Conservation (phyloP, 2,797 vertebrate genomes). For the Allobates femoralis region DNA sequence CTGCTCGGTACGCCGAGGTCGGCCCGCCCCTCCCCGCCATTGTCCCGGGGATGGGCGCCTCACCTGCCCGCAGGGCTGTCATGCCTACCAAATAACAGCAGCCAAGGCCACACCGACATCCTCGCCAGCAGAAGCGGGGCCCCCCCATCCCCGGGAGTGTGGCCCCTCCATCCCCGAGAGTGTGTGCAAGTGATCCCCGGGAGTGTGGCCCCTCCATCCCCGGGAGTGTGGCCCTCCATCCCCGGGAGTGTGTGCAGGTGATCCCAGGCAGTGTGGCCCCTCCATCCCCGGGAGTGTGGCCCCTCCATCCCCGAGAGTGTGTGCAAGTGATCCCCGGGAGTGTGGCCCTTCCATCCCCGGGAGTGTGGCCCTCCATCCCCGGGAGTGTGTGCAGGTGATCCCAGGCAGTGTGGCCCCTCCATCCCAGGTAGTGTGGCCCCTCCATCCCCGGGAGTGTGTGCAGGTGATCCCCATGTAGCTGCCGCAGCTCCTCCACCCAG, state of each 20-base stretch:
- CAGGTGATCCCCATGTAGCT: conserved; percentile 45
- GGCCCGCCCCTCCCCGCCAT: conserved; percentile 31
- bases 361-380: conserved; percentile 11
- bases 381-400: conserved; percentile 13
- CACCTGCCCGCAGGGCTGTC: conserved; percentile 23
- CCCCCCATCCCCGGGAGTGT: too few relatives aligned
- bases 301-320: conserved; percentile 21
- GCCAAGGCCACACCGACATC: not conserved
- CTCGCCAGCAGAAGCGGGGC: not conserved
- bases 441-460: conserved; percentile 23
- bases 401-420: too few relatives aligned
- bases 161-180: not conserved
- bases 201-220: too few relatives aligned
- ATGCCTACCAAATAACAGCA: conserved; percentile 36
- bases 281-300: conserved; percentile 11
- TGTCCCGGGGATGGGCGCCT: conserved; percentile 58
- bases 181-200: conserved; percentile 28
- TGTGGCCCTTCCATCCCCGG: conserved; percentile 4
- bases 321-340: conserved; percentile 28
- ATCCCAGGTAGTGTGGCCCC: too few relatives aligned
- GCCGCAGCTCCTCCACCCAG: conserved; percentile 18
- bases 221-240: conserved; percentile 14
- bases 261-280: too few relatives aligned
- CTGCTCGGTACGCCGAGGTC: conserved; percentile 33
- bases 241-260: conserved; percentile 21